Evolutionary conservation across 1,140 invertebrate species (phyloP), one percentile per base, ranked within the genome.

Genomic region (Trichonephila clavipes): DNA sequence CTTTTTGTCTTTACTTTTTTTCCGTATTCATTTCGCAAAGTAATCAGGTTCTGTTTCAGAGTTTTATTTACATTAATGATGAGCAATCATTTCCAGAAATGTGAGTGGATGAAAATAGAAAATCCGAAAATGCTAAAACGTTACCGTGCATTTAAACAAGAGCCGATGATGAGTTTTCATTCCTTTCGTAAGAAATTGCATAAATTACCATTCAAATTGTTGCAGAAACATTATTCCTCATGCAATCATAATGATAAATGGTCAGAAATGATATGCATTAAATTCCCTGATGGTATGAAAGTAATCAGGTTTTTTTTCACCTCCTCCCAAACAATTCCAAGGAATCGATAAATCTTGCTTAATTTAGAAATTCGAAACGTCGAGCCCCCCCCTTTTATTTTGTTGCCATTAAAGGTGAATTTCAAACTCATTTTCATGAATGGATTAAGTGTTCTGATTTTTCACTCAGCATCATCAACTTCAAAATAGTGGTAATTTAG

Each of bases 191-290:
- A 72, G 28, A 28, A 77, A 77, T 77, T 40, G 72, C 72, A 77
- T 77, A 77, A 77, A 77, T 77, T 77, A 40, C 72, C 72, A 77
- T 77, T 77, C 72, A 77, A 77, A 77, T 77, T 40, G 72, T 77
- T 77, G 72, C 72, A 40, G 72, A 77, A 77, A 77, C 72, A 77
- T 40, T 77, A 77, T 77, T 77, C 72, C 72, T 34, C 72, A 19
- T 77, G 28, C 72, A 77, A 77, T 77, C 72, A 77, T 77, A 77
- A 77, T 40, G 72, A 77, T 77, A 77, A 77, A 77, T 77, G 34
- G 72, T 77, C 72, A 77, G 16, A 77, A 77, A 77, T 77, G 72
- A 77, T 28, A 77, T 77, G 72, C 72, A 77, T 77, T 77, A 77
- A 77, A 77, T 77, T 77, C 72, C 28, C 72, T 40, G 34, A 77